Base-by-base conservation (phyloP, 2,797 vertebrate species). In the Micropoecilia bifurca region DNA sequence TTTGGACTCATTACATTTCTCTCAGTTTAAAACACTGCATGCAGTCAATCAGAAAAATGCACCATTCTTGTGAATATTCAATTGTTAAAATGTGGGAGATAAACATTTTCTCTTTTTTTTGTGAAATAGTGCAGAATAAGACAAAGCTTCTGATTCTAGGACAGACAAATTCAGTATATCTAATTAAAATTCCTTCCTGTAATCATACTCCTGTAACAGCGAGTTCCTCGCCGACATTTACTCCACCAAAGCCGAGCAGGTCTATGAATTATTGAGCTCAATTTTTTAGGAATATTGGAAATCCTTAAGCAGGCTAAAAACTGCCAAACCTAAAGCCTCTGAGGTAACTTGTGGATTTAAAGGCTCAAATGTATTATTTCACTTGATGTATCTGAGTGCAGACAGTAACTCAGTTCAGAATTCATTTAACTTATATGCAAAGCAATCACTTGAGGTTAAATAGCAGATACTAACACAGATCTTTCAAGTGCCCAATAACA, bases 261-360 rank as follows among this genome's bases (percentile, higher is more conserved):
- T 80, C 46, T 72, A 85, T 93, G 72, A 89, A 92, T 94, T 83
- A 91, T 92, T 90, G 76, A 90, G 79, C 84, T 77, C 5, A 41
- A 25, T 77, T 83, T 57, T 91, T 80, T 74, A 71, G 80, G 84
- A 85, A 83, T 76, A 25, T 45, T 72, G 47, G 33, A 79, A 84
- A 87, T 80, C 63, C 74, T 79, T 73, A 45, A 61, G 22, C 55
- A 77, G 48, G 73, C 48, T 68, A 46, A 77, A 6, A 61, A 33
- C 77, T 18, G 77, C 53, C 63, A 79, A 78, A 74, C 78, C 69
- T 84, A 39, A n/a, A 71, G 28, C 39, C 69, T 53, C 28, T 66
- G 33, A 66, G 61, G 30, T 66, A 25, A n/a, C 25, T 57, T 28
- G 22, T 13, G n/a, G 18, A 50, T 22, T 22, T 50, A 50, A 22